Conservation (phyloP, 2,113 vertebrate genomes). For the Chaenogobius annularis region DNA sequence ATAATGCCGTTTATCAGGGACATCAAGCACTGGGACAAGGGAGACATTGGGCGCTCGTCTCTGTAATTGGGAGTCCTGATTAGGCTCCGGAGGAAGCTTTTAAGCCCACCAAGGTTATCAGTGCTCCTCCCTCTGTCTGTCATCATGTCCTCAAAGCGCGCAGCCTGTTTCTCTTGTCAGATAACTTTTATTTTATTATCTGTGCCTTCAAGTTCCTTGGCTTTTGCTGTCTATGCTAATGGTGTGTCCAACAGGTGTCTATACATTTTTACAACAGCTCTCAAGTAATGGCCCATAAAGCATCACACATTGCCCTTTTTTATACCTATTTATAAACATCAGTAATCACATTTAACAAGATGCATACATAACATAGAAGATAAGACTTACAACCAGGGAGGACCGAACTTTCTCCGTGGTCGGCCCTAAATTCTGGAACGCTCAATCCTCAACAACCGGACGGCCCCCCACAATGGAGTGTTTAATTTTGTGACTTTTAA, state of each 20-base stretch:
- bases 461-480: too few relatives aligned
- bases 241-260: constrained; percentile 52
- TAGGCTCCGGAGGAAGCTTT: constrained; percentile 77
- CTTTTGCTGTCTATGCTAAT: constrained; percentile 22
- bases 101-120: constrained; percentile 81
- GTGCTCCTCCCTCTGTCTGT: constrained; percentile 67
- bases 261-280: neutral
- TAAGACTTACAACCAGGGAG: neutral
- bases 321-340: neutral
- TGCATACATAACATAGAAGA: neutral
- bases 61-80: constrained; percentile 80
- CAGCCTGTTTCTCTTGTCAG: constrained; percentile 45
- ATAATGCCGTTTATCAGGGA: constrained; percentile 80
- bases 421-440: too few relatives aligned
- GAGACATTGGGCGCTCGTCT: constrained; percentile 58
- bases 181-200: constrained; percentile 53
- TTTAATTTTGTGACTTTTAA: too few relatives aligned
- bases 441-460: too few relatives aligned
- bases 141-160: constrained; percentile 65
- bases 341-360: neutral
- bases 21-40: constrained; percentile 67
- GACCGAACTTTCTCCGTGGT: neutral
- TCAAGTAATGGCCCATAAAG: neutral
- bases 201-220: constrained; percentile 31
- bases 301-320: neutral